Evolutionary conservation across 2,888 invertebrate genomes (phyloP).

Genomic region (Ditula angustiorana): DNA sequence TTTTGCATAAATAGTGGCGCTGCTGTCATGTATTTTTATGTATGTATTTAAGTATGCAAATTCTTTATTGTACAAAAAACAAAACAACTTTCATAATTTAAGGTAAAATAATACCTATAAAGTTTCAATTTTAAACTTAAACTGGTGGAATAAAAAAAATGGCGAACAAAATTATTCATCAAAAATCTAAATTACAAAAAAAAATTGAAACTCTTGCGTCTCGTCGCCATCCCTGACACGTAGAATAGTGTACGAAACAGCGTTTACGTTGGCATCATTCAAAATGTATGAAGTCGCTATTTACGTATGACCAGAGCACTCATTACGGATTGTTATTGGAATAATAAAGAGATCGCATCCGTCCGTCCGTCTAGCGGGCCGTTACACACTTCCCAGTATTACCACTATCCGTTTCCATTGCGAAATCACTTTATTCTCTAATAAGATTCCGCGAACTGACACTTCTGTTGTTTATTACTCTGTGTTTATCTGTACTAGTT

Average conservation of each 20-base stretch:
- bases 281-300: constrained; percentile 84
- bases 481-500: constrained; percentile 75
- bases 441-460: constrained; percentile 75
- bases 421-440: constrained; percentile 80
- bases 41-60: too few species aligned
- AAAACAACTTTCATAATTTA: too few species aligned
- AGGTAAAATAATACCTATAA: too few species aligned
- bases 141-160: neutral
- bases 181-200: neutral
- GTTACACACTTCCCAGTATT: constrained; percentile 77
- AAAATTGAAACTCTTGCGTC: neutral
- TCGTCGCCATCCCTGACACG: constrained; percentile 64
- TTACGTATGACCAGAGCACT: constrained; percentile 85
- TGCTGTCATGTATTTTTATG: too few species aligned
- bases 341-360: constrained; percentile 81
- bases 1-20: too few species aligned
- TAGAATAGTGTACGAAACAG: constrained; percentile 73
- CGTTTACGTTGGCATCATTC: constrained; percentile 84
- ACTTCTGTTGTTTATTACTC: constrained; percentile 80
- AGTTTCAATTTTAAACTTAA: too few species aligned
- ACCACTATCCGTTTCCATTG: constrained; percentile 62
- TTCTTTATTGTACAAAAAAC: too few species aligned
- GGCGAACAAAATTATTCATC: neutral
- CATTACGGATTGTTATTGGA: constrained; percentile 85
- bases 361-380: constrained; percentile 77